Evolutionary conservation across 2,888 invertebrate species (phyloP), one percentile per base, ranked within the genome.

Genomic region (Cynaeus angustus): DNA sequence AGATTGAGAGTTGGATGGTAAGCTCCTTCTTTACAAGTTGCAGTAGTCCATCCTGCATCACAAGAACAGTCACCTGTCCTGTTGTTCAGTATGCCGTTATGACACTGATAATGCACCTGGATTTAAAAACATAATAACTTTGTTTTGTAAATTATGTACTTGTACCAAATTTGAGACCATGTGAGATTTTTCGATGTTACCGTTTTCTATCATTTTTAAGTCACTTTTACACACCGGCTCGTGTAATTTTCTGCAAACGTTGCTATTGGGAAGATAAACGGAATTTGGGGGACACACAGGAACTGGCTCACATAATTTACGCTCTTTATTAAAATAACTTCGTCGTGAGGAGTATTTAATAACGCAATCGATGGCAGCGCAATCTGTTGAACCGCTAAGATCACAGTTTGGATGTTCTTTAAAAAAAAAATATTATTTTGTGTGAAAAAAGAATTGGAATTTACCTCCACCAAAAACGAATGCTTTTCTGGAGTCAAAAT

Each of bases 331-430:
- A 75, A 86, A 89, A 74, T 83, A 89, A 77, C 85, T 88, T 37
- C 85, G 83, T 56, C 80, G 81, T 0, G 88, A 88, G 55, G 87
- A 85, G 78, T 89, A 89, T 70, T 88, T 89, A 72, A 87, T 85
- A 66, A 87, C 86, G 73, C 89, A 89, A 74, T 88, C 86, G 0
- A 87, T 84, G 0, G 87, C 87, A n/a, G 81, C 82, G 74, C 89
- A 89, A 38, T 85, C 84, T 14, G 83, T 80, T 7, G 86, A 79
- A 10, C 86, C 86, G 68, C 88, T 86, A 76, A 85, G 80, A 80
- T 89, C 89, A 21, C 21, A 21, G 21, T 21, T 4, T 21, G 21
- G 21, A n/a, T n/a, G n/a, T n/a, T n/a, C n/a, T n/a, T n/a, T n/a
- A n/a, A n/a, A n/a, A n/a, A n/a, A n/a, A n/a, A n/a, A n/a, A n/a